Evolutionary conservation across 2,797 vertebrate genomes (phyloP).

Genomic region (Pseudopleuronectes americanus): DNA sequence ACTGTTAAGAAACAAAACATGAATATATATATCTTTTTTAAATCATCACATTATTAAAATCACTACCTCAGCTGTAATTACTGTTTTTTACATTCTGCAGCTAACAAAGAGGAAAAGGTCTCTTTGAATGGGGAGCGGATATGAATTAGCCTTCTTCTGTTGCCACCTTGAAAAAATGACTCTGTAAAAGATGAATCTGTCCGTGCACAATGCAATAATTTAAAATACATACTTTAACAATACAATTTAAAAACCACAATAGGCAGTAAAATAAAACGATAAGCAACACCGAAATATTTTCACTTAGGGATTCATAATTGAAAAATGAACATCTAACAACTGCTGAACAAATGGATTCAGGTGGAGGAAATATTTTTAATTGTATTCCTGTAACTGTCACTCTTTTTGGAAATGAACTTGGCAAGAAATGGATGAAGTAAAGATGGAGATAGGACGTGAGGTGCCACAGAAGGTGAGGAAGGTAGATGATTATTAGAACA

Average conservation of each 20-base stretch:
- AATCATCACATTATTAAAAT: conserved; percentile 52
- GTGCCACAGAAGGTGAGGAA: background rate
- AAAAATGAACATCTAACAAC: conserved; percentile 19
- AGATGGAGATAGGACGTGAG: conserved; percentile 5
- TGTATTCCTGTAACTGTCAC: background rate
- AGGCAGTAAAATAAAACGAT: conserved; percentile 7
- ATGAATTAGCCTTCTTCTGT: conserved; percentile 20
- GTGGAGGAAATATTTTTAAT: background rate
- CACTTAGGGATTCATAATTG: conserved; percentile 11
- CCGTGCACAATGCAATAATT: conserved; percentile 19
- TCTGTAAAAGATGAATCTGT: conserved; percentile 36
- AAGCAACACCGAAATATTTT: conserved; percentile 19
- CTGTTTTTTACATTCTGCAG: conserved; percentile 48
- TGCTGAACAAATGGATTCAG: background rate
- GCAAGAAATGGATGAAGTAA: conserved; percentile 21
- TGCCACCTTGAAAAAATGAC: conserved; percentile 19
- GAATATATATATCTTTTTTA: conserved; percentile 9
- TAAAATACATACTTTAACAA: conserved; percentile 24
- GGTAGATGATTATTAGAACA: conserved; percentile 13
- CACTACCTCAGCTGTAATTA: conserved; percentile 43
- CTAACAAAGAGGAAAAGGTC: conserved; percentile 43
- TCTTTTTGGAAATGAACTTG: background rate
- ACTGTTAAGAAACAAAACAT: no score
- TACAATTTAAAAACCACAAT: conserved; percentile 30
- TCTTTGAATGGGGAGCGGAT: conserved; percentile 40